Percentiles rank a stretch among this genome's conserved stretches.
Evolutionary conservation across 2,113 vertebrate species (phyloP).

Genomic region (Petaurus breviceps): DNA sequence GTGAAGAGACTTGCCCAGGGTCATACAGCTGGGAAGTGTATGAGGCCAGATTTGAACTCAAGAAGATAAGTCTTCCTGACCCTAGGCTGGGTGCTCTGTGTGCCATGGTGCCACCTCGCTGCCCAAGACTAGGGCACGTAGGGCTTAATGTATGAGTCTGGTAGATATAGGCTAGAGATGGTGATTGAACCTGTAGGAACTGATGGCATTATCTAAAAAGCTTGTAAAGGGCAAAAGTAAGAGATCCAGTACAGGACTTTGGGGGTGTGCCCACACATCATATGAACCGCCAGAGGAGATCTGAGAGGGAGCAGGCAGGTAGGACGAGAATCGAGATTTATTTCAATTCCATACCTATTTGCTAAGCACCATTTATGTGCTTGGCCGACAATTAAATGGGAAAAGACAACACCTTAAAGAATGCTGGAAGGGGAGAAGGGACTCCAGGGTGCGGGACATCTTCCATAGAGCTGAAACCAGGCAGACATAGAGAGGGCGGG

Average conservation of each 20-base stretch:
- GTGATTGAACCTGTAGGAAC: not conserved
- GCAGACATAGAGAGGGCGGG: not conserved
- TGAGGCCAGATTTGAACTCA: not conserved
- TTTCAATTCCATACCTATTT: not conserved
- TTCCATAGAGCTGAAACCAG: not conserved
- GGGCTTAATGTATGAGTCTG: not conserved
- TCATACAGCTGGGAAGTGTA: not conserved
- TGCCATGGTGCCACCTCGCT: not conserved
- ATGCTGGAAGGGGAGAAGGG: not conserved
- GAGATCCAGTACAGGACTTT: not conserved
- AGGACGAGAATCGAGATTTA: not conserved
- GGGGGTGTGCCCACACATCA: not conserved
- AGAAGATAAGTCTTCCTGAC: no score
- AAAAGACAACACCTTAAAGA: not conserved
- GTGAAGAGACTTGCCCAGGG: not conserved
- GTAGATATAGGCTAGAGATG: not conserved
- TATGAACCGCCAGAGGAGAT: not conserved
- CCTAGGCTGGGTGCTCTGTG: not conserved
- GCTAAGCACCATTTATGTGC: not conserved
- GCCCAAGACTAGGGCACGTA: not conserved
- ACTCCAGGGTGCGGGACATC: no score
- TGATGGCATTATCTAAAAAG: not conserved
- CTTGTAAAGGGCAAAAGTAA: not conserved
- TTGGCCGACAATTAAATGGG: not conserved
- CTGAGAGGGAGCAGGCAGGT: not conserved